Percentiles rank a stretch among this genome's conserved stretches.
These are phyloP conservation scores for Meta bourneti DNA, from an alignment of 2,888 invertebrate genomes.

Conservation along the genomic window DNA sequence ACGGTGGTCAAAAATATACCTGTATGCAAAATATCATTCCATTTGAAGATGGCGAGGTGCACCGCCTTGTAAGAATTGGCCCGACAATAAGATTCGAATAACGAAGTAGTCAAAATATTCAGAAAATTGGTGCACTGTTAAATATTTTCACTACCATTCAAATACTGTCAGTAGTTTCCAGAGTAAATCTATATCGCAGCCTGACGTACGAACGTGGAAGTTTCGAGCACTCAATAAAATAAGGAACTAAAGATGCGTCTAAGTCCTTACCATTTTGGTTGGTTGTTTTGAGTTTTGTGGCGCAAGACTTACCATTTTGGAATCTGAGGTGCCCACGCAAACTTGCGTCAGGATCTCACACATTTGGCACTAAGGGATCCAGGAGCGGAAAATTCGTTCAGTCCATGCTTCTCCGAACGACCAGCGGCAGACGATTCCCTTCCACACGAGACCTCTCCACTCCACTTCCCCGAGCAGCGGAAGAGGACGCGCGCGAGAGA, in stretches of 20 bases:
- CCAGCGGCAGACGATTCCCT: slow-evolving; percentile 60
- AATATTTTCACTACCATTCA: no score
- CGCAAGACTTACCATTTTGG: slow-evolving; percentile 57
- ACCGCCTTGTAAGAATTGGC: no score
- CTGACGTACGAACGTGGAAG: not conserved
- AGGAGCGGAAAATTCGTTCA: not conserved
- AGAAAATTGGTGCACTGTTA: no score
- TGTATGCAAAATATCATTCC: no score
- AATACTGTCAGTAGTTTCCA: not conserved
- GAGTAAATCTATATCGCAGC: not conserved
- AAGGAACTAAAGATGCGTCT: not conserved
- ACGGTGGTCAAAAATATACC: no score
- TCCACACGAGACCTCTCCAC: slow-evolving; percentile 54
- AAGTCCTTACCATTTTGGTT: not conserved
- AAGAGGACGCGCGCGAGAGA: no score
- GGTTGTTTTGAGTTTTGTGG: not conserved
- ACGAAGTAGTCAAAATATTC: no score
- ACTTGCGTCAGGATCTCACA: slow-evolving; percentile 55
- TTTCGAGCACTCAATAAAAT: not conserved
- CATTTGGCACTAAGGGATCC: slow-evolving; percentile 46
- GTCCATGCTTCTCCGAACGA: slow-evolving; percentile 3
- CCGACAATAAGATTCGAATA: no score
- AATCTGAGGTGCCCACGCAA: slow-evolving; percentile 58
- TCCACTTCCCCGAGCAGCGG: slow-evolving; percentile 63
- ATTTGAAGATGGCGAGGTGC: no score